These are phyloP conservation scores for Homarus americanus DNA, from an alignment of 1,140 invertebrate species.

Conservation along the genomic window DNA sequence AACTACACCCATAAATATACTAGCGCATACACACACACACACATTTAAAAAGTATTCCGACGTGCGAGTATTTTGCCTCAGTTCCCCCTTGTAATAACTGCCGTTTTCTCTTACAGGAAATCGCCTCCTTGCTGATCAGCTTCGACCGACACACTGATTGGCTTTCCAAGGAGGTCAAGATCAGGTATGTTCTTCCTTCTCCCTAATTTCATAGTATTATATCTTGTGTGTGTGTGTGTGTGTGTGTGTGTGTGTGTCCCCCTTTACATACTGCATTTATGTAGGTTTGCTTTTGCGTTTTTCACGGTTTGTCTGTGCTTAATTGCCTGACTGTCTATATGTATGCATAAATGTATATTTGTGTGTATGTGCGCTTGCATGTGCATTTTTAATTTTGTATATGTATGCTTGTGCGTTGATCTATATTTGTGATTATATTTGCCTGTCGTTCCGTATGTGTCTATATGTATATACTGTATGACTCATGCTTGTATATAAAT, in stretches of 20 bases:
- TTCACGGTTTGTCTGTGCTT: constrained; percentile 31
- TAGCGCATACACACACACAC: too few relatives aligned
- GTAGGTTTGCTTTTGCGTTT: too few relatives aligned
- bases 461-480: too few relatives aligned
- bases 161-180: constrained; percentile 98
- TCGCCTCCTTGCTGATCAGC: constrained; percentile 97
- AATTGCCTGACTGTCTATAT: neutral
- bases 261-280: constrained; percentile 1
- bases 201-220: neutral
- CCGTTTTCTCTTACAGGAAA: constrained; percentile 87
- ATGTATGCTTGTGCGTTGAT: neutral
- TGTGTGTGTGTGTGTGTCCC: constrained; percentile 29
- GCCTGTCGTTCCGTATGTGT: neutral
- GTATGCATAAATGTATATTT: constrained; percentile 22
- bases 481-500: too few relatives aligned
- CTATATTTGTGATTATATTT: neutral
- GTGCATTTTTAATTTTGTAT: neutral
- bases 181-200: constrained; percentile 83
- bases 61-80: neutral
- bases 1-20: too few relatives aligned
- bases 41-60: neutral
- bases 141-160: constrained; percentile 97
- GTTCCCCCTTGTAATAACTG: neutral
- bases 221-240: constrained; percentile 13
- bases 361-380: neutral